Percentiles rank a stretch among this genome's conserved stretches.
These are phyloP conservation scores for Nansenia antarctica DNA, from an alignment of 2,113 vertebrate species.

Conservation along the genomic window DNA sequence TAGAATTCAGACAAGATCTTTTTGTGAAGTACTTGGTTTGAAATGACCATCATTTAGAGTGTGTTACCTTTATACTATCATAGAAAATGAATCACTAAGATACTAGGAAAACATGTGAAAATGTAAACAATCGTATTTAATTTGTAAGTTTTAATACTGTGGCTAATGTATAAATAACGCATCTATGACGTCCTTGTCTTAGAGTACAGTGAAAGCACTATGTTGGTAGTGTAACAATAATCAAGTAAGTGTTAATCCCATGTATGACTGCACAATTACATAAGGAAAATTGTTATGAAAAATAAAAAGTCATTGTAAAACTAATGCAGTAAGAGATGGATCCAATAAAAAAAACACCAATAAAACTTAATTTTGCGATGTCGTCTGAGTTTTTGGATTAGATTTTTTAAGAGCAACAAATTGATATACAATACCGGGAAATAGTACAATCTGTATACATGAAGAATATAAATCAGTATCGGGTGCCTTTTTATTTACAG, in stretches of 20 bases:
- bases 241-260: conserved; percentile 1
- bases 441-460: no score
- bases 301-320: not conserved
- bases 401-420: not conserved
- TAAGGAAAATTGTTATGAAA: not conserved
- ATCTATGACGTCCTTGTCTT: not conserved
- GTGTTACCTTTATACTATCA: not conserved
- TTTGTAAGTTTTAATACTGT: not conserved
- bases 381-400: not conserved
- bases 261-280: not conserved
- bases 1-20: not conserved
- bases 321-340: conserved; percentile 12
- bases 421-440: not conserved
- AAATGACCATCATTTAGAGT: not conserved
- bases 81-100: not conserved
- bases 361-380: conserved; percentile 12
- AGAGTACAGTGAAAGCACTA: not conserved
- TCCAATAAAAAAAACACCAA: conserved; percentile 3
- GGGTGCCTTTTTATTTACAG: no score
- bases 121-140: not conserved
- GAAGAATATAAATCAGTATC: no score
- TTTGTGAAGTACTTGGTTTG: not conserved
- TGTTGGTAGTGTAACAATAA: not conserved
- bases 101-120: not conserved
- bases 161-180: not conserved